Evolutionary conservation across 2,113 vertebrate genomes (phyloP).

Genomic region (Phyllostomus hastatus): DNA sequence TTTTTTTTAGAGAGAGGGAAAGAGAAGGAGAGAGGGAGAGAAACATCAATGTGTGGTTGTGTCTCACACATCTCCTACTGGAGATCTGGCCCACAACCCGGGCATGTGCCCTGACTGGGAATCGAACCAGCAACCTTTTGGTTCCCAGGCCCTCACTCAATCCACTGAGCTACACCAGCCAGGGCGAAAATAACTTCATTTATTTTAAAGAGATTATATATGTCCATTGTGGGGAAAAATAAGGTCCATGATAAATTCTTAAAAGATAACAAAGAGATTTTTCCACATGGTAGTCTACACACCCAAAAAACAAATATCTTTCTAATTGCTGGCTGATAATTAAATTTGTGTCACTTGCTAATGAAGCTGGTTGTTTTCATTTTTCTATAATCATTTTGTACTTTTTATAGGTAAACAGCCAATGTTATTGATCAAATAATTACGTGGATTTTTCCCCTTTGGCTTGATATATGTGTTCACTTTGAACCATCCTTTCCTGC

Average conservation of each 20-base stretch:
- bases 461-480: not conserved
- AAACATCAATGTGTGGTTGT: no score
- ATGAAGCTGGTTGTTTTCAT: not conserved
- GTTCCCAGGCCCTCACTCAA: no score
- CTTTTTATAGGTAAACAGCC: not conserved
- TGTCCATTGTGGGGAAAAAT: not conserved
- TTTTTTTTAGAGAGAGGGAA: no score
- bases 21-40: no score
- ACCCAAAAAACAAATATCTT: not conserved
- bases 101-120: no score
- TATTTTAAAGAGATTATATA: not conserved
- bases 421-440: not conserved
- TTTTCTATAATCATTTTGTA: not conserved
- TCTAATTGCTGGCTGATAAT: not conserved
- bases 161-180: no score
- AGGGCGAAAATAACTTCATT: not conserved
- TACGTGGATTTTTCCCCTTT: not conserved
- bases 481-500: not conserved
- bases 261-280: not conserved
- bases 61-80: no score
- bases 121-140: no score
- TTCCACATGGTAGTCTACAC: not conserved
- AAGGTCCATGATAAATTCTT: not conserved
- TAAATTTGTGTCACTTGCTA: not conserved
- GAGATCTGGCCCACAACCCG: no score